phyloP scores from a whole-genome alignment of 1,140 invertebrate genomes.

The Phortica variegata region DNA sequence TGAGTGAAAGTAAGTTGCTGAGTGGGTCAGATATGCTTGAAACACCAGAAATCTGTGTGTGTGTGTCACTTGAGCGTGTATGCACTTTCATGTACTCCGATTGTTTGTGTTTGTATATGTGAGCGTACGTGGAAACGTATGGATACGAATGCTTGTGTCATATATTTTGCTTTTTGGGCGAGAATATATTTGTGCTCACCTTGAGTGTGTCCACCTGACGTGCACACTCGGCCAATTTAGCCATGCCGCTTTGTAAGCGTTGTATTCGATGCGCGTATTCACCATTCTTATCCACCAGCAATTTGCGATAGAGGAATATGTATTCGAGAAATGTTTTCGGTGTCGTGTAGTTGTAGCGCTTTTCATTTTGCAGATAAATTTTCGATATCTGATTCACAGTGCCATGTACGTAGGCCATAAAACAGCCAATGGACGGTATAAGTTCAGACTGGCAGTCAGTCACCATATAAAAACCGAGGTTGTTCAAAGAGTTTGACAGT shows the following conservation, averaged over 20 bases:
- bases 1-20: no score
- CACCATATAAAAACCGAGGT: background rate
- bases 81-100: background rate
- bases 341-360: constrained; percentile 93
- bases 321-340: constrained; percentile 95
- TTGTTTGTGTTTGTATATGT: background rate
- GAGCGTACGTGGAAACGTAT: background rate
- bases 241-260: constrained; percentile 83
- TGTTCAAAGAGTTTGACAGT: background rate
- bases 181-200: constrained; percentile 42
- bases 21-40: no score
- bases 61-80: constrained; percentile 8
- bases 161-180: background rate
- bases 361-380: constrained; percentile 82
- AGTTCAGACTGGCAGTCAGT: constrained; percentile 55
- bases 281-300: constrained; percentile 75
- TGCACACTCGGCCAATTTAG: constrained; percentile 83
- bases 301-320: constrained; percentile 84
- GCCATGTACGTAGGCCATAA: constrained; percentile 91
- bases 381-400: constrained; percentile 87
- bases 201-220: constrained; percentile 71
- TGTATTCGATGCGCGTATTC: constrained; percentile 76
- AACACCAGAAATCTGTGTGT: constrained; percentile 7
- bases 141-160: no score
- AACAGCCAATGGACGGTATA: constrained; percentile 68